phyloP scores from a whole-genome alignment of 2,797 vertebrate species.

The Falco peregrinus region DNA sequence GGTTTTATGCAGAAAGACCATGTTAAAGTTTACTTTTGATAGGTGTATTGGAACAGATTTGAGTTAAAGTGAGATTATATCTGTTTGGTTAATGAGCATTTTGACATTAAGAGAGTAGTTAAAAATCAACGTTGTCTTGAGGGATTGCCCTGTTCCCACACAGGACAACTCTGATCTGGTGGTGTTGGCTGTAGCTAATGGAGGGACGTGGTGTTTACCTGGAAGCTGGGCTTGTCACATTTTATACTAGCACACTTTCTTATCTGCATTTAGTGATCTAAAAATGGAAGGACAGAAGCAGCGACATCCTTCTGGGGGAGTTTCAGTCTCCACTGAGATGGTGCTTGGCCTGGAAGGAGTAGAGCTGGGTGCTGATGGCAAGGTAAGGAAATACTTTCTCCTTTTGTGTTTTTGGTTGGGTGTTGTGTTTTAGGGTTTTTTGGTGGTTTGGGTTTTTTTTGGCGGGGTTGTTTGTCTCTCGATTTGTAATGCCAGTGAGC shows the following conservation, averaged over 20 bases:
- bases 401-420: too few species aligned
- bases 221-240: neutral
- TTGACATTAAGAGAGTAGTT: neutral
- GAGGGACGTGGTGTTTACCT: neutral
- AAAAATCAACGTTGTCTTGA: neutral
- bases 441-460: too few species aligned
- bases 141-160: neutral
- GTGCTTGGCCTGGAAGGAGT: conserved; percentile 92
- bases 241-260: neutral
- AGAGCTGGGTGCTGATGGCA: conserved; percentile 88
- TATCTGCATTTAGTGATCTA: conserved; percentile 81
- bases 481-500: neutral
- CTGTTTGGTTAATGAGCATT: neutral
- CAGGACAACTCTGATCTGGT: neutral
- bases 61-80: neutral
- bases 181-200: neutral
- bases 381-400: conserved; percentile 76
- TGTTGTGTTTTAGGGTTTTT: too few species aligned
- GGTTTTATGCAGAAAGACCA: neutral
- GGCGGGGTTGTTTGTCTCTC: neutral
- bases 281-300: conserved; percentile 90
- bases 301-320: conserved; percentile 88
- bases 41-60: neutral
- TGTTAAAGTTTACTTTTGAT: neutral
- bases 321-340: conserved; percentile 81